Evolutionary conservation across 2,797 vertebrate species (phyloP).

Genomic region (Alca torda): DNA sequence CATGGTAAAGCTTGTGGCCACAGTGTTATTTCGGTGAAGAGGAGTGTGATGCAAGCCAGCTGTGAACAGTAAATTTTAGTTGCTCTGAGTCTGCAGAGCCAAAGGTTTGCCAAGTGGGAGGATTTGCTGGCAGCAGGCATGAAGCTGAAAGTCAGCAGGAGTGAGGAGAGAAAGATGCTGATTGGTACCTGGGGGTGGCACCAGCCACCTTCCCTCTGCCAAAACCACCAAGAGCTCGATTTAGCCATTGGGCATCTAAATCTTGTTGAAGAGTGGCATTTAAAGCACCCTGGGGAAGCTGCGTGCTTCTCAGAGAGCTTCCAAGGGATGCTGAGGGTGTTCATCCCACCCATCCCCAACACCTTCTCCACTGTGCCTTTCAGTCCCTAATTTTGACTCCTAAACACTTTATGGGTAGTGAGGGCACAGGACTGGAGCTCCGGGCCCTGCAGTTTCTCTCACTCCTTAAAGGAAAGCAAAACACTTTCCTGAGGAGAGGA

Average conservation of each 20-base stretch:
- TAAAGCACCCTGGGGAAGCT: neutral
- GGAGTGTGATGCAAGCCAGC: neutral
- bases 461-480: neutral
- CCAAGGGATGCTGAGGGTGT: neutral
- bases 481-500: accelerated
- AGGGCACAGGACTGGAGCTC: neutral
- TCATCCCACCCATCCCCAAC: neutral
- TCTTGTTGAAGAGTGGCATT: neutral
- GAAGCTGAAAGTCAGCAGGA: neutral
- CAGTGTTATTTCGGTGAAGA: neutral
- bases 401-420: neutral
- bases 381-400: neutral
- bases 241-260: neutral
- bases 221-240: neutral
- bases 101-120: neutral
- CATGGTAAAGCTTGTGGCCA: neutral
- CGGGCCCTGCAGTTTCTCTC: neutral
- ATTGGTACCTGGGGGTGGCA: neutral
- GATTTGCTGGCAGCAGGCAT: neutral
- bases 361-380: accelerated
- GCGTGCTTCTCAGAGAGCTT: neutral
- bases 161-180: neutral
- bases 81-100: neutral
- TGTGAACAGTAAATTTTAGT: neutral
- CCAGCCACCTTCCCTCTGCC: neutral